Conservation (phyloP, 1,140 invertebrate species). For the Portunus trituberculatus region DNA sequence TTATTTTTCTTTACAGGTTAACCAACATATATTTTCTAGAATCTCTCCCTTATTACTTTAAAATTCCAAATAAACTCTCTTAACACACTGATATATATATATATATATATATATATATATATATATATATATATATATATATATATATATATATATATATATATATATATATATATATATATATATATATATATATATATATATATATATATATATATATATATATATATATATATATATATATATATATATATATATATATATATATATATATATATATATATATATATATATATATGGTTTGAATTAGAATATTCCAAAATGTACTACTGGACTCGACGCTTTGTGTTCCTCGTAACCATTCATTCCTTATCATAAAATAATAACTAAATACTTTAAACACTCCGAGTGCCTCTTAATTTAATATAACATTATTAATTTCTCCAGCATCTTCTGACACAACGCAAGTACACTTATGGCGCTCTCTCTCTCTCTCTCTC, state of each 20-base stretch:
- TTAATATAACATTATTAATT: too few relatives aligned
- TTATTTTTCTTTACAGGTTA: too few relatives aligned
- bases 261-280: conserved; percentile 43
- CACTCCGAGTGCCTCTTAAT: too few relatives aligned
- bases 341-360: too few relatives aligned
- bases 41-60: neutral
- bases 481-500: neutral
- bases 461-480: too few relatives aligned
- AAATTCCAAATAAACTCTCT: neutral
- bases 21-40: too few relatives aligned
- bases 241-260: conserved; percentile 40
- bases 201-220: conserved; percentile 43
- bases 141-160: conserved; percentile 43
- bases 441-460: too few relatives aligned
- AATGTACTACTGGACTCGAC: too few relatives aligned
- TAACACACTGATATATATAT: neutral
- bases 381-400: too few relatives aligned
- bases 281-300: conserved; percentile 43
- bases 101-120: conserved; percentile 43
- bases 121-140: conserved; percentile 43
- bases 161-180: conserved; percentile 40
- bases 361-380: too few relatives aligned
- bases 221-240: conserved; percentile 43
- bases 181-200: conserved; percentile 43
- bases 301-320: too few relatives aligned